Conservation (phyloP, 1,140 invertebrate genomes). For the Cataglyphis hispanica region DNA sequence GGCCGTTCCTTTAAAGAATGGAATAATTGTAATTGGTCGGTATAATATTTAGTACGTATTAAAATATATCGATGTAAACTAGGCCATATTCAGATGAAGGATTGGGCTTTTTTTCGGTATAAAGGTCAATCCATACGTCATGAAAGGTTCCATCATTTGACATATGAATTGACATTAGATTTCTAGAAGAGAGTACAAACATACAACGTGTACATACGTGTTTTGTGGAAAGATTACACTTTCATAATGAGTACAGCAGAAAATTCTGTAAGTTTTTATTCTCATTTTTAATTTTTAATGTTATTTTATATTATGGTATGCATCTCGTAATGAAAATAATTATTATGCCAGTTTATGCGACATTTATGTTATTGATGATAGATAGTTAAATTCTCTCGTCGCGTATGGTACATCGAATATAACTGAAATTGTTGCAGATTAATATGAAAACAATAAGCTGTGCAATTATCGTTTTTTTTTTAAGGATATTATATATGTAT, state of each 20-base stretch:
- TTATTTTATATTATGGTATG: not conserved
- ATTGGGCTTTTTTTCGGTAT: too few species aligned
- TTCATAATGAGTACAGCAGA: constrained; percentile 54
- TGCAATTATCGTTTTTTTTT: not conserved
- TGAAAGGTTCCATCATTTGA: too few species aligned
- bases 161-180: too few species aligned
- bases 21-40: too few species aligned
- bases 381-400: not conserved
- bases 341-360: not conserved
- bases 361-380: not conserved
- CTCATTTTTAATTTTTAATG: not conserved
- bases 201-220: constrained; percentile 14
- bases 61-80: too few species aligned
- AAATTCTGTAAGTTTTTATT: constrained; percentile 62
- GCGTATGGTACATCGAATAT: constrained; percentile 44
- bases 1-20: too few species aligned
- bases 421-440: not conserved
- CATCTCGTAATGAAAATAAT: not conserved
- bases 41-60: too few species aligned
- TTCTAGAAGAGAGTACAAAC: too few species aligned
- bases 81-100: too few species aligned
- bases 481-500: not conserved
- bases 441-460: not conserved
- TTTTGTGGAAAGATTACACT: constrained; percentile 55
- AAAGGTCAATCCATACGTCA: too few species aligned